Evolutionary conservation across 2,113 vertebrate species (phyloP).

Genomic region (Stigmatopora nigra): DNA sequence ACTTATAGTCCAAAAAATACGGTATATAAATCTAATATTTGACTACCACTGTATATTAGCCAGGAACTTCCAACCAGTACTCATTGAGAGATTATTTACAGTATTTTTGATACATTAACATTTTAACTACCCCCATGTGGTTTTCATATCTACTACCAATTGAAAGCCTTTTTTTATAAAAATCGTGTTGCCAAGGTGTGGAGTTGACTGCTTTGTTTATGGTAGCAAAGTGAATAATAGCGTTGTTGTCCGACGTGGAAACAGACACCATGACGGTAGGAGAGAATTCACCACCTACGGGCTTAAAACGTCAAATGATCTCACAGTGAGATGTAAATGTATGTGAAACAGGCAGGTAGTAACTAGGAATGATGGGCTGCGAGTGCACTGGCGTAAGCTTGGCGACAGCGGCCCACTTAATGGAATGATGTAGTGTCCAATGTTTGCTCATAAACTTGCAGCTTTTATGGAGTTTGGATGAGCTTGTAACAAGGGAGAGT

Average conservation of each 20-base stretch:
- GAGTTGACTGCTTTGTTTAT: slow-evolving; percentile 20
- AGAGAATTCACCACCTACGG: slow-evolving; percentile 6
- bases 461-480: slow-evolving; percentile 31
- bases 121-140: too few relatives aligned
- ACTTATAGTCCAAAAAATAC: too few relatives aligned
- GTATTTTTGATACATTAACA: too few relatives aligned
- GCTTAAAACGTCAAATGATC: slow-evolving; percentile 16
- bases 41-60: too few relatives aligned
- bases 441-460: slow-evolving; percentile 27
- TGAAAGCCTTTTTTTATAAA: slow-evolving; percentile 9
- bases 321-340: slow-evolving; percentile 28
- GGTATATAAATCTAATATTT: neutral
- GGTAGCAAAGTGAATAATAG: slow-evolving; percentile 30
- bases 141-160: slow-evolving; percentile 1
- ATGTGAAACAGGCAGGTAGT: slow-evolving; percentile 18
- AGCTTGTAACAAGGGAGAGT: slow-evolving; percentile 19
- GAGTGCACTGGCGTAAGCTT: slow-evolving; percentile 18
- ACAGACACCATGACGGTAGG: slow-evolving; percentile 23
- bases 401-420: slow-evolving; percentile 14
- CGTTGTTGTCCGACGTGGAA: slow-evolving; percentile 24
- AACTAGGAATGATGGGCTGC: slow-evolving; percentile 18
- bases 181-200: slow-evolving; percentile 15
- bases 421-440: slow-evolving; percentile 20
- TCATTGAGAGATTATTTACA: too few relatives aligned
- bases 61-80: too few relatives aligned